phyloP scores from a whole-genome alignment of 2,113 vertebrate species.

The Antechinus stuartii region DNA sequence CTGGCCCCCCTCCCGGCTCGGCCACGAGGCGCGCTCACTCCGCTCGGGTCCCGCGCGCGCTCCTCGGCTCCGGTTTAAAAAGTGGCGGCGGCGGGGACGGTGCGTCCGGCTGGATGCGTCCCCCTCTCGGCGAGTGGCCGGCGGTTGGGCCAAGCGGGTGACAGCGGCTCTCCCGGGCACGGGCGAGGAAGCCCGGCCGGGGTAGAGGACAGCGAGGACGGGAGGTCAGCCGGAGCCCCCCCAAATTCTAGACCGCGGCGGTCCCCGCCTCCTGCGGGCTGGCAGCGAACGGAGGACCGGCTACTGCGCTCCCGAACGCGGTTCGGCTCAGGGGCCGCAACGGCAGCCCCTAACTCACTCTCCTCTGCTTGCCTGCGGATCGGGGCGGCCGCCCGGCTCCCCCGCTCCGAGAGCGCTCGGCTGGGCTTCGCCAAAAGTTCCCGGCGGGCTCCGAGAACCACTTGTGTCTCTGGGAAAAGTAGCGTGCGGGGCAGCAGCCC shows the following conservation, averaged over 20 bases:
- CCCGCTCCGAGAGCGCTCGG: background rate
- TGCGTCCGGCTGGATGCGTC: constrained; percentile 12
- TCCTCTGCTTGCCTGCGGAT: constrained; percentile 7
- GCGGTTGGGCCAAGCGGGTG: background rate
- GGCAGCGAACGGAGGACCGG: constrained; percentile 61
- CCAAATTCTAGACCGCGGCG: background rate
- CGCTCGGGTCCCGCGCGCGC: constrained; percentile 53
- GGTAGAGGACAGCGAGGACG: background rate
- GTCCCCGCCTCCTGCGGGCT: constrained; percentile 61
- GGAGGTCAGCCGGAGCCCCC: background rate
- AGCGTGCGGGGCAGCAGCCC: constrained; percentile 29
- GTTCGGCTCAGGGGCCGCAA: background rate
- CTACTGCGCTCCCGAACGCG: background rate
- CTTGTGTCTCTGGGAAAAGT: constrained; percentile 71
- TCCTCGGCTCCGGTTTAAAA: constrained; percentile 49
- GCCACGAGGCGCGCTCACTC: background rate
- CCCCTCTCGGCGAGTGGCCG: background rate
- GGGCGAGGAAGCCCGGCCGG: constrained; percentile 9
- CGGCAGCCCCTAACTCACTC: constrained; percentile 32
- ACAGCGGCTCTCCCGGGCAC: background rate
- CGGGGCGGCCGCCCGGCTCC: constrained; percentile 22
- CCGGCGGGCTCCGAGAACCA: constrained; percentile 50
- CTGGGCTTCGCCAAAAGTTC: constrained; percentile 66
- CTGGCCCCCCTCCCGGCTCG: constrained; percentile 9
- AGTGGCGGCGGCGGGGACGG: constrained; percentile 67